phyloP scores from a whole-genome alignment of 2,888 invertebrate species.

The Amphipoea lucens region DNA sequence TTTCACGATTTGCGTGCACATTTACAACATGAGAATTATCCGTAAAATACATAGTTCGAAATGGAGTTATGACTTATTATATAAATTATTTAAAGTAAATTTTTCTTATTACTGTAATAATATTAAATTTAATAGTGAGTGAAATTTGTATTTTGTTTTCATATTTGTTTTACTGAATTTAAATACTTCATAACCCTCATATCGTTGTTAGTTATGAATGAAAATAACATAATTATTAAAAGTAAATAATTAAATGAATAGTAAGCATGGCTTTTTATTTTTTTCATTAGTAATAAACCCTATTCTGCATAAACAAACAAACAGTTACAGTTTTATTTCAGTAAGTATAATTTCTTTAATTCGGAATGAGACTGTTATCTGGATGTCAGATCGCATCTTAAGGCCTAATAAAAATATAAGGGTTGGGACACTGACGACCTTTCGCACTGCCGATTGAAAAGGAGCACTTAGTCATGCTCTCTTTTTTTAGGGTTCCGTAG shows the following conservation, averaged over 20 bases:
- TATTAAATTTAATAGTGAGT: constrained; percentile 90
- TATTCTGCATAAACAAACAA: not conserved
- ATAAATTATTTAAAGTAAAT: constrained; percentile 89
- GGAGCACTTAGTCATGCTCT: too few species aligned
- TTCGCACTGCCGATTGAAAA: too few species aligned
- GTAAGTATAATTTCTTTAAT: not conserved
- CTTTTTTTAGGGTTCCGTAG: too few species aligned
- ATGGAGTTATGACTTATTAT: constrained; percentile 87
- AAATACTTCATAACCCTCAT: constrained; percentile 90
- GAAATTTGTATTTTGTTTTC: constrained; percentile 90
- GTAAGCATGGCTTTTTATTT: constrained; percentile 87
- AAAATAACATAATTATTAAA: constrained; percentile 91
- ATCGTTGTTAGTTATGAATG: constrained; percentile 91
- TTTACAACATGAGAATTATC: constrained; percentile 86
- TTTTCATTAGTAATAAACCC: constrained; percentile 58
- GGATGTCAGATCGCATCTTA: too few species aligned
- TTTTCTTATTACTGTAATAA: constrained; percentile 89
- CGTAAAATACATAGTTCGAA: constrained; percentile 84
- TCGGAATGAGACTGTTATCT: too few species aligned
- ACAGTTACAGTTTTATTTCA: constrained; percentile 20
- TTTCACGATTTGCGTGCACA: constrained; percentile 88
- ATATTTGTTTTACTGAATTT: constrained; percentile 90
- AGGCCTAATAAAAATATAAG: too few species aligned
- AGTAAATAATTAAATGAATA: constrained; percentile 91
- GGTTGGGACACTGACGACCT: too few species aligned